Conservation (phyloP, 2,888 invertebrate species). For the Cyaniris semiargus region DNA sequence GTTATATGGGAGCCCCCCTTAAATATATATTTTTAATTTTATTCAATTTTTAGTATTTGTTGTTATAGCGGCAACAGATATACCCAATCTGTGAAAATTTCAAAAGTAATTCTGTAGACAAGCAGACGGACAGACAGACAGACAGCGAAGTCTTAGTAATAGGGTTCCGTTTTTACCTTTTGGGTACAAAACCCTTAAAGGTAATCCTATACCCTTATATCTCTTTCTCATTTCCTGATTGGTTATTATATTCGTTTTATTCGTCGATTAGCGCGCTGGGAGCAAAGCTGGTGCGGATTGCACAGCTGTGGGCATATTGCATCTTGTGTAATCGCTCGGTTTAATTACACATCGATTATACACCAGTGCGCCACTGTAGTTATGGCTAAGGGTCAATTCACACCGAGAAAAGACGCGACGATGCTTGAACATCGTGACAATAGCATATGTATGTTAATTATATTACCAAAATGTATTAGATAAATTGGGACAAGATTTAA, state of each 20-base stretch:
- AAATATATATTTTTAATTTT: too few species aligned
- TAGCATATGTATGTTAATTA: too few species aligned
- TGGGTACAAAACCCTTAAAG: too few species aligned
- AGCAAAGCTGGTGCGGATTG: neutral
- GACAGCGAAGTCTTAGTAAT: too few species aligned
- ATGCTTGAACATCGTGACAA: neutral
- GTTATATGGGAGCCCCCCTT: too few species aligned
- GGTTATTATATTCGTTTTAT: constrained; percentile 6
- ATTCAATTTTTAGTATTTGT: too few species aligned
- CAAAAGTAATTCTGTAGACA: too few species aligned
- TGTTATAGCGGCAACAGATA: too few species aligned
- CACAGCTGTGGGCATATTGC: constrained; percentile 9
- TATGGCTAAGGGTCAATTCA: neutral
- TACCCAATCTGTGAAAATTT: too few species aligned
- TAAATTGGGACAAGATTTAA: neutral
- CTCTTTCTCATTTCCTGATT: neutral
- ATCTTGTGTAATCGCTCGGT: constrained; percentile 9
- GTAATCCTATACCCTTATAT: neutral
- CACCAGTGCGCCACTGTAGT: neutral
- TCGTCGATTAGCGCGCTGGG: constrained; percentile 6
- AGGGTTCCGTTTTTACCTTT: too few species aligned
- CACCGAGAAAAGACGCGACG: neutral
- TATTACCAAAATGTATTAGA: neutral
- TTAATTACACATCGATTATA: constrained; percentile 9
- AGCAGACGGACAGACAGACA: too few species aligned